Evolutionary conservation across 1,140 invertebrate species (phyloP).

Genomic region (Argopecten irradians): DNA sequence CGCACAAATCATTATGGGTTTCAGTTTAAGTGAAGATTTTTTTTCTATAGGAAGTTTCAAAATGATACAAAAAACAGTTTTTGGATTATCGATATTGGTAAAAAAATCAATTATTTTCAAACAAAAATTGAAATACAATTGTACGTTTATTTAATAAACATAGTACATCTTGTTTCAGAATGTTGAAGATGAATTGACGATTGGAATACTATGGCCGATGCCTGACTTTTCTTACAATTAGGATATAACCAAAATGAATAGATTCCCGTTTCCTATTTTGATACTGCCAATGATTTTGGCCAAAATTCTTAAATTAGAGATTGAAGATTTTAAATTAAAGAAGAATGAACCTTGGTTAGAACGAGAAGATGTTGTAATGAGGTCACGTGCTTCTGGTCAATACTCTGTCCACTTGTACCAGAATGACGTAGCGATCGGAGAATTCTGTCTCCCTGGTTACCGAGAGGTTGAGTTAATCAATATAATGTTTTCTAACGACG

Average conservation of each 20-base stretch:
- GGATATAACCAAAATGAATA: not conserved
- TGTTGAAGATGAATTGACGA: not conserved
- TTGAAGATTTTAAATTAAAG: not conserved
- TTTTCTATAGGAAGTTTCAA: too few species aligned
- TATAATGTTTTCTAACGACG: slow-evolving; percentile 47
- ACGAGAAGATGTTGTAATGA: not conserved
- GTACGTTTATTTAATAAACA: too few species aligned
- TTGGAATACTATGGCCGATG: not conserved
- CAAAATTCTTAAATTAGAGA: not conserved
- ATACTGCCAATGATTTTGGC: not conserved
- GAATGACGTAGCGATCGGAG: slow-evolving; percentile 32
- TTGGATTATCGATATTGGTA: too few species aligned
- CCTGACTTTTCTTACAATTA: not conserved
- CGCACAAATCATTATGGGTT: too few species aligned
- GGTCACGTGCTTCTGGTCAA: not conserved
- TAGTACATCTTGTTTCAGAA: not conserved
- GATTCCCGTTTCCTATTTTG: not conserved
- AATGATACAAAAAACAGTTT: too few species aligned
- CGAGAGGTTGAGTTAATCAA: slow-evolving; percentile 41
- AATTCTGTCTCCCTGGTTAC: slow-evolving; percentile 49
- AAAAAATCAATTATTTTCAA: too few species aligned
- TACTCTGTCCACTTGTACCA: not conserved
- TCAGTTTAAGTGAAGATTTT: too few species aligned
- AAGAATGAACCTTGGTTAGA: not conserved
- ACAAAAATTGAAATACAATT: too few species aligned